Base-by-base conservation (phyloP, 92 coral and sea anemone genomes). In the Actinostola sp. region DNA sequence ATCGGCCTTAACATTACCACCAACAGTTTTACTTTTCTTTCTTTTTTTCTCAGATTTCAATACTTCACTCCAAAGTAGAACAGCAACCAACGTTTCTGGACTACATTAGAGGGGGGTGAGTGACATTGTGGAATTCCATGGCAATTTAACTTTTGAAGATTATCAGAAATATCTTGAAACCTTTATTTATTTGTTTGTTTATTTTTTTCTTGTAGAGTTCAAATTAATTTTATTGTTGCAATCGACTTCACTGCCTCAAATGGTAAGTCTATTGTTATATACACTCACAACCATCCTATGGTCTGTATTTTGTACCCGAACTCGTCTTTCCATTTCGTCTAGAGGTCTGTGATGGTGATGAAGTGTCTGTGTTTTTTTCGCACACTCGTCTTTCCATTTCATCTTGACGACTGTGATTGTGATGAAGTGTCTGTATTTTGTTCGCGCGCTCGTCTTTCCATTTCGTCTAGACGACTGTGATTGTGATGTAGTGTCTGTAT, bases 241-340 rank as follows among this genome's bases (percentile, higher is more conserved):
- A 81, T 94, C 31, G 98, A 94, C 63, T 94, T 94, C 71, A 94
- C 98, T 20, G 98, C 98, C 3, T 94, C 98, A 73, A 94, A 94
- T 83, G 98, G 98, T 94, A 87, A 79, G 84, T 50, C 13, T 4
- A 50, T 4, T 50, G 16, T 50, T 3, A 20, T 50, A 50, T 10
- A 14, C 19, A 6, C 14, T 55, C 31, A 23, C 13, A 55, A 10
- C 24, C 29, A 4, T 12, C 2, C 23, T 29, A 55, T 8, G 23
- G 21, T 9, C 21, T 10, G 21, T 48, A 48, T 48, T 21, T 24
- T 61, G 7, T 48, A 2, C 54, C 54, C n/a, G n/a, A n/a, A n/a
- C n/a, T n/a, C n/a, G n/a, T n/a, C n/a, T n/a, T n/a, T n/a, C n/a
- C n/a, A n/a, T n/a, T n/a, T n/a, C n/a, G n/a, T n/a, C n/a, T n/a